Evolutionary conservation across 2,888 invertebrate species (phyloP), one percentile per base, ranked within the genome.

Genomic region (Onthophagus sagittarius): DNA sequence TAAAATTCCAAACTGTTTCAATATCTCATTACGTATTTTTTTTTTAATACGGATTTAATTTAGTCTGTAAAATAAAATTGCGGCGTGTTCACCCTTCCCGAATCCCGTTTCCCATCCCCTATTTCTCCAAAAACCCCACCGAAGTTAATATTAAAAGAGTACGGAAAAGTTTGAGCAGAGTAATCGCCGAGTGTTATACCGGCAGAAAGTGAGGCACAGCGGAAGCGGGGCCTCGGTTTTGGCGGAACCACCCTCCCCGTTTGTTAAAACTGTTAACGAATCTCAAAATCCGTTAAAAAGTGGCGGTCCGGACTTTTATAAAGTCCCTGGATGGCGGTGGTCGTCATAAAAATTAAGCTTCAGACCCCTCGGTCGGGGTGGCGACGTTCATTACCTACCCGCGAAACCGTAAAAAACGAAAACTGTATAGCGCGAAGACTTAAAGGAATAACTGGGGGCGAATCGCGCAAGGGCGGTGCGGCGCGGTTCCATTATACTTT

Each of bases 211-310:
- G 67, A 67, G 63, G 23, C 39, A 53, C 39, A 11, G 39, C 39
- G 39, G 39, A 53, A 53, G 67, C 67, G 31, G 23, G 72, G 9
- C 64, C 15, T 23, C 67, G 67, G 31, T 67, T 67, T 67, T n/a
- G 67, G 73, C 63, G 39, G 23, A 67, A 23, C 67, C 67, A 7
- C 67, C 67, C 67, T 23, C 67, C 72, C 82, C 83, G 83, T 84
- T 84, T 84, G 84, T 84, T 84, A 83, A 84, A 84, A 84, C 83
- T 84, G 84, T 85, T 84, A 85, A 84, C 84, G 84, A 84, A 84
- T 85, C 83, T 82, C 82, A 82, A 84, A 84, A 84, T 85, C 84
- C 83, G 81, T 84, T 83, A 84, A 84, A 84, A 85, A 84, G 83
- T 82, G 82, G 80, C 31, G 15, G 23, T n/a, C 80, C 79, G 81